Base-by-base conservation (phyloP, 2,113 vertebrate species). In the Microcebus tavaratra region DNA sequence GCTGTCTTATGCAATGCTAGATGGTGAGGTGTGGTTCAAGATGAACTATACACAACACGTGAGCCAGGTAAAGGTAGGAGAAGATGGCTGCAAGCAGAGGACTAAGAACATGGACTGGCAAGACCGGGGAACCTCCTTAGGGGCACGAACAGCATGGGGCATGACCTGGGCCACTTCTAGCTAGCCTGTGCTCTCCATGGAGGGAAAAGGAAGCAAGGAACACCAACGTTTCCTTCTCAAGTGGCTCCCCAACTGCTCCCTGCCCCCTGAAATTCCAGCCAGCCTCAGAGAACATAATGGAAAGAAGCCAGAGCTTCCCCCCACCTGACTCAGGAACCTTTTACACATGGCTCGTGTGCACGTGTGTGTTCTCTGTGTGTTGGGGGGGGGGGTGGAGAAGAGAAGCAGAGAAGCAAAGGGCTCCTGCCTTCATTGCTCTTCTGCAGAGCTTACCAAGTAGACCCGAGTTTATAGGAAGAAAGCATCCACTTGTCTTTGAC, bases 401-500 rank as follows among this genome's bases (percentile, higher is more conserved):
- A 42, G 50, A 48, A 31, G 57, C n/a, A 50, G 82, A 89, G 8
- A 65, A 36, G 48, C 68, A 76, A 76, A 23, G 39, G 48, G 14
- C 12, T 20, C 36, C 67, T 50, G 68, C 34, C 73, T 95, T 81
- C 70, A 10, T 68, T 57, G 70, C 55, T 82, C 82, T 59, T 57
- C 57, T 81, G 39, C 31, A 68, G 57, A 39, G 63, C 83, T 91
- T 85, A 68, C 48, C 95, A 96, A 87, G 48, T 23, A 91, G 53
- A 14, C 50, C 50, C 3, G 13, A 53, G 50, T 53, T 53, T 85
- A 80, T 13, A 73, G 79, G 36, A 85, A 94, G 75, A 92, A 68
- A 57, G 81, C 83, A 61, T 55, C 67, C 34, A 73, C 75, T 42
- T 63, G 63, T 80, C 42, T 67, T 88, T 39, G 6, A 25, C 14